These are phyloP conservation scores for Nautilus pompilius DNA, from an alignment of 1,140 invertebrate genomes.

Conservation along the genomic window DNA sequence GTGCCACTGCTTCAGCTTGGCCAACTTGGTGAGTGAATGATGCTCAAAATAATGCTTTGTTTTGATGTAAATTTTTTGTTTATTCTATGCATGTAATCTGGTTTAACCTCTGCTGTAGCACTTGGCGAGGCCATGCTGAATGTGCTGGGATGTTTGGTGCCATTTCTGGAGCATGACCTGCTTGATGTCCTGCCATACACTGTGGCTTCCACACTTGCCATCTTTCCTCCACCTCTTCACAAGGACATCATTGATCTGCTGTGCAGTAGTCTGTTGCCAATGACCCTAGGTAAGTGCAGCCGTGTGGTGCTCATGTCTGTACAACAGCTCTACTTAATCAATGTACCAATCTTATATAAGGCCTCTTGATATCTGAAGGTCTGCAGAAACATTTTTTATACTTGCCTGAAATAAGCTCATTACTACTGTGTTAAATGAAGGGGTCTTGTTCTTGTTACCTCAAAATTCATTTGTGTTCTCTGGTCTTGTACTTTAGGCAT, in stretches of 20 bases:
- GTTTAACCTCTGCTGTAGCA: conserved; percentile 66
- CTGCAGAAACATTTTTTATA: no score
- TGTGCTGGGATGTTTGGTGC: conserved; percentile 66
- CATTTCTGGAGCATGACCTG: conserved; percentile 93
- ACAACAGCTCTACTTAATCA: background rate
- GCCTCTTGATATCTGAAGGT: background rate
- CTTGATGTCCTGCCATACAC: conserved; percentile 94
- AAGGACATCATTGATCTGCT: conserved; percentile 93
- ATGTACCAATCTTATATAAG: background rate
- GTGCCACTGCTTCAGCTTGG: conserved; percentile 55
- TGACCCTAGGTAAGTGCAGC: conserved; percentile 78
- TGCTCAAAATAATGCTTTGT: background rate
- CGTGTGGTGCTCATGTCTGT: no score
- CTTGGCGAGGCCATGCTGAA: conserved; percentile 64
- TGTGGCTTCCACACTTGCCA: conserved; percentile 87
- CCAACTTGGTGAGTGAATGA: conserved; percentile 49
- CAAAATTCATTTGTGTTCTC: no score
- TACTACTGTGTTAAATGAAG: no score
- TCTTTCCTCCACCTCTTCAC: conserved; percentile 85
- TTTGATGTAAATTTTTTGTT: background rate
- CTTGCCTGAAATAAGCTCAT: no score
- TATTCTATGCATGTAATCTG: background rate
- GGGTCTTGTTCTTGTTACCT: no score
- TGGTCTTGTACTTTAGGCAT: no score
- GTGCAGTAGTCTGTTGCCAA: conserved; percentile 94